Base-by-base conservation (phyloP, 2,888 invertebrate genomes). In the Drosophila lacicola region DNA sequence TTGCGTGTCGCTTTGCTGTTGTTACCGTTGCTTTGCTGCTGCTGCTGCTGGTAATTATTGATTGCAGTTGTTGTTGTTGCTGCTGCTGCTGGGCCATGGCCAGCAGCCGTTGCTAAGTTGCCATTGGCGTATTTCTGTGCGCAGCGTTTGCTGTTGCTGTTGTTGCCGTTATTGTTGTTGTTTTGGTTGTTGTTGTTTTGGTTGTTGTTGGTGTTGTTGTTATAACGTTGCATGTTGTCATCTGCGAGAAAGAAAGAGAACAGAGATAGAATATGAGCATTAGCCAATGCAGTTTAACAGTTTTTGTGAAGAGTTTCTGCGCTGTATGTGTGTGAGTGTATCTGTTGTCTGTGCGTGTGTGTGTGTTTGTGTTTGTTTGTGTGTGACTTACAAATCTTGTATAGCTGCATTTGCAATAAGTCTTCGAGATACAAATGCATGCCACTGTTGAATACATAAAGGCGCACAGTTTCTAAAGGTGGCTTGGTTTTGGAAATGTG, bases 191-290 rank as follows among this genome's bases (percentile, higher is more conserved):
- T 63, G 44, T 14, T 63, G 53, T 13, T 70, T 46, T 14, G 61
- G 34, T 45, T 63, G 49, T 3, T 53, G 34, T 33, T 44, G 41
- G 50, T 62, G 10, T 61, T 74, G 13, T 58, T 79, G 41, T 64
- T 65, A 45, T 33, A 74, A 37, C 84, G 84, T 42, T 83, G 78
- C 82, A 82, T 82, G 36, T 82, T 84, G 65, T 87, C 82, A 87
- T 81, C 82, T 83, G 17, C 3, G n/a, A 42, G 17, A 8, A 33
- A 56, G 10, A 54, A 13, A 44, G 13, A 51, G 19, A 14, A 21
- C 17, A 33, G 14, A 14, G 2, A 37, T n/a, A 44, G 8, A 37
- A 2, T 0, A n/a, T 47, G 21, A 42, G 19, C 42, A 42, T 34
- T 36, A 39, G 29, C 36, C 13, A 11, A 29, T 29, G 29, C 8